Evolutionary conservation across 2,888 invertebrate genomes (phyloP).

Genomic region (Pristionchus arcanus): DNA sequence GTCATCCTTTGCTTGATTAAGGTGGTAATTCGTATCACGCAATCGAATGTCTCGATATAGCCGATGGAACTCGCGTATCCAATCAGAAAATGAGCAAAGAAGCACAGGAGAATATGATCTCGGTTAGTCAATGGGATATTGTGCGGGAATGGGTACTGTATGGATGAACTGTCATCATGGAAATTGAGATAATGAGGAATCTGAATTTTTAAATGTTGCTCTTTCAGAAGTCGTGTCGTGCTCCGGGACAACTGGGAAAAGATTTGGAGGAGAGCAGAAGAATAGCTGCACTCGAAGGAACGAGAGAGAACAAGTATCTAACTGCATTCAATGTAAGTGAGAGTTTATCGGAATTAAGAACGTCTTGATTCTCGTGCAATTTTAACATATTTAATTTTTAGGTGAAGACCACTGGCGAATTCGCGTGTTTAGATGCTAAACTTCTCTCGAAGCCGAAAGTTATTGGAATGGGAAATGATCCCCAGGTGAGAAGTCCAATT

Average conservation of each 20-base stretch:
- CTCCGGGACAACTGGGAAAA: not conserved
- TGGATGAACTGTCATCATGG: not conserved
- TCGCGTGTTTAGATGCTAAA: not conserved
- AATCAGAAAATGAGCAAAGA: slow-evolving; percentile 8
- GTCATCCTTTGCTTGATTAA: not conserved
- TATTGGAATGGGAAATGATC: not conserved
- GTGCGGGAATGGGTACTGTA: not conserved
- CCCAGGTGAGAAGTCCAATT: not conserved
- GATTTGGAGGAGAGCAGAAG: not conserved
- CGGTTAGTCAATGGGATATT: not conserved
- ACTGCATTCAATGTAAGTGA: not conserved
- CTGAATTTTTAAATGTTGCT: not conserved
- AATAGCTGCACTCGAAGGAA: not conserved
- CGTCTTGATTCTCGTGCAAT: not conserved
- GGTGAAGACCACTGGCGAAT: not conserved
- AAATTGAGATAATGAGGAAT: not conserved
- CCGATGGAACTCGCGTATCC: not conserved
- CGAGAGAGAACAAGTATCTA: not conserved
- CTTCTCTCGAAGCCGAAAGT: not conserved
- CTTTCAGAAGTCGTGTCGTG: slow-evolving; percentile 29
- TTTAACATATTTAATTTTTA: not conserved
- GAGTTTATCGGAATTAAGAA: too few relatives aligned
- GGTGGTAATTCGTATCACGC: slow-evolving; percentile 27
- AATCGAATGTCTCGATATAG: slow-evolving; percentile 30
- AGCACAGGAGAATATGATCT: slow-evolving; percentile 28